A percentile compares a stretch with the other conserved stretches of the same genome.
Conservation (phyloP, 2,113 vertebrate species). For the Globicephala melas region DNA sequence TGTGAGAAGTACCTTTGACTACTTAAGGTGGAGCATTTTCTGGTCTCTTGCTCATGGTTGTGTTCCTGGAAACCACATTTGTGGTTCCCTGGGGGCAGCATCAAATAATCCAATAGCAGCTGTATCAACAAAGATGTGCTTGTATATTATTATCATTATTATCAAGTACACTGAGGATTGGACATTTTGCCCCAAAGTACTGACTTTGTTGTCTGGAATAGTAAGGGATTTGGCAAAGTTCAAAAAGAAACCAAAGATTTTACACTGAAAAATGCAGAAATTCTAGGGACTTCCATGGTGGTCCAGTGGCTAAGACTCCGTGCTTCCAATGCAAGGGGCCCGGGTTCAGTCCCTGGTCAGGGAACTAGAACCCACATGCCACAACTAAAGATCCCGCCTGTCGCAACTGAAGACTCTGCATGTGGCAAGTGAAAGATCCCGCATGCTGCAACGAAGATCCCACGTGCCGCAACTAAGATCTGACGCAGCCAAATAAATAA, state of each 20-base stretch:
- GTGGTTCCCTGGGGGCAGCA: background rate
- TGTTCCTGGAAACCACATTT: background rate
- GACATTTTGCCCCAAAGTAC: background rate
- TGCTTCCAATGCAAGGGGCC: no score
- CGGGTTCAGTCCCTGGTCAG: no score
- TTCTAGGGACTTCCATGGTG: background rate
- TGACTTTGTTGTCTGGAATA: constrained; percentile 28
- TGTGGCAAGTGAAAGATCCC: no score
- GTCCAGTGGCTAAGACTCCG: no score
- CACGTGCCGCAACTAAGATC: no score
- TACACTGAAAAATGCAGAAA: constrained; percentile 22
- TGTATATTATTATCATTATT: background rate
- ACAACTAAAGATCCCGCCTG: no score
- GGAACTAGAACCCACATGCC: no score
- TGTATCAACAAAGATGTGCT: constrained; percentile 11
- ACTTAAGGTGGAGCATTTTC: background rate
- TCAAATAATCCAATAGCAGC: background rate
- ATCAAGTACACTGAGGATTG: background rate
- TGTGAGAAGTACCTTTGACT: constrained; percentile 25
- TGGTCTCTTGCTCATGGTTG: background rate
- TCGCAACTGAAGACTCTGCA: no score
- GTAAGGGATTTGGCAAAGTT: constrained; percentile 34
- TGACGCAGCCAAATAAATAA: no score
- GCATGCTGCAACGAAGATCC: no score
- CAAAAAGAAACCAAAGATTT: constrained; percentile 36